Evolutionary conservation across 2,888 invertebrate genomes (phyloP).

Genomic region (Augochlorella aurata): DNA sequence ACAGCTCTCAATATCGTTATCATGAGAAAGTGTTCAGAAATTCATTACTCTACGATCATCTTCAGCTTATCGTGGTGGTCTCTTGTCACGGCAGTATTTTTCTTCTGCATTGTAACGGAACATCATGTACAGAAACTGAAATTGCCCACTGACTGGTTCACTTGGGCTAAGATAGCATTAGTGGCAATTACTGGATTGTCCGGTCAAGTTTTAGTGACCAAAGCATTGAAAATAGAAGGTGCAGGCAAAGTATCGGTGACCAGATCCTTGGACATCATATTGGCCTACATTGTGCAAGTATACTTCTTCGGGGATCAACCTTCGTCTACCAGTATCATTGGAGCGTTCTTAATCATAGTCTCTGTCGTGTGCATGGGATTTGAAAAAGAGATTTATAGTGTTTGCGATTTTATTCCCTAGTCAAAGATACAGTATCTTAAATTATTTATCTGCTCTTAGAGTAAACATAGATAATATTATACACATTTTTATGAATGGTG

Average conservation of each 20-base stretch:
- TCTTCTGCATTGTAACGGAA: conserved; percentile 73
- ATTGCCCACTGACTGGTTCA: conserved; percentile 73
- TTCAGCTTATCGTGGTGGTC: conserved; percentile 81
- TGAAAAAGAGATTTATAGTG: conserved; percentile 79
- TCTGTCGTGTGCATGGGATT: conserved; percentile 82
- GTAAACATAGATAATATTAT: conserved; percentile 58
- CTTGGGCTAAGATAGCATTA: conserved; percentile 75
- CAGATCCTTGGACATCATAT: conserved; percentile 82
- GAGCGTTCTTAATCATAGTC: conserved; percentile 79
- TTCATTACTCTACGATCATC: conserved; percentile 82
- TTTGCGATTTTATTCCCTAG: conserved; percentile 79
- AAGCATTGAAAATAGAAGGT: conserved; percentile 81
- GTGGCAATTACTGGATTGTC: conserved; percentile 80
- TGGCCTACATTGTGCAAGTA: conserved; percentile 82
- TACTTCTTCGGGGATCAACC: conserved; percentile 81
- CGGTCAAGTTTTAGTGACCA: conserved; percentile 82
- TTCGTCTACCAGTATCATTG: conserved; percentile 78
- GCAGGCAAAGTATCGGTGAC: conserved; percentile 83
- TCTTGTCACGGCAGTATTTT: conserved; percentile 75
- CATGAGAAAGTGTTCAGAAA: conserved; percentile 82
- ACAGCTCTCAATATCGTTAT: conserved; percentile 82
- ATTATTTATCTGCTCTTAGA: conserved; percentile 59
- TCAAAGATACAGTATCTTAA: conserved; percentile 63
- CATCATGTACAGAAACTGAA: conserved; percentile 65
- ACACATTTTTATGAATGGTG: conserved; percentile 60